A percentile compares a stretch with the other conserved stretches of the same genome.
phyloP scores from a whole-genome alignment of 2,888 invertebrate species.

The Macrophya annulata region DNA sequence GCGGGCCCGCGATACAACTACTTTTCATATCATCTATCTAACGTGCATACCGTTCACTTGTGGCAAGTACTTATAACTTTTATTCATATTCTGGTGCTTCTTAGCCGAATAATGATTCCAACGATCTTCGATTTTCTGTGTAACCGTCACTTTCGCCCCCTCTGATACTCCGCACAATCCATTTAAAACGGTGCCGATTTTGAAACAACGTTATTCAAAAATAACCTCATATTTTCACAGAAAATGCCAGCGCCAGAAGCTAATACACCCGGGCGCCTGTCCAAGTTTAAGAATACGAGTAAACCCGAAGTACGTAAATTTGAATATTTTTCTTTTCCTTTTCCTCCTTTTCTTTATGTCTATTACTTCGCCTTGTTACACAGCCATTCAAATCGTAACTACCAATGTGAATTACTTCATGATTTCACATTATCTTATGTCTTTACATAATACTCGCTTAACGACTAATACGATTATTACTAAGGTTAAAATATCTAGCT shows the following conservation, averaged over 20 bases:
- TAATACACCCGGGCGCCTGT: constrained; percentile 82
- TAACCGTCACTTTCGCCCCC: constrained; percentile 25
- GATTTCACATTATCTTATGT: neutral
- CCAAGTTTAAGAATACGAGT: constrained; percentile 90
- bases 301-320: constrained; percentile 86
- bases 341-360: constrained; percentile 33
- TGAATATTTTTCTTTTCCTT: constrained; percentile 52
- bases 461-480: too few relatives aligned
- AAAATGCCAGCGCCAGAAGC: constrained; percentile 84
- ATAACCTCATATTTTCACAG: constrained; percentile 55
- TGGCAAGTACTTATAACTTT: neutral
- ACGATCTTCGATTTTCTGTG: neutral
- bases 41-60: constrained; percentile 4
- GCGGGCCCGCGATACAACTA: constrained; percentile 9
- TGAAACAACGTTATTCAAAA: neutral
- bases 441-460: neutral
- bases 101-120: neutral
- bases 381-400: neutral
- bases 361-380: neutral
- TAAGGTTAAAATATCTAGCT: too few relatives aligned
- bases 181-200: neutral
- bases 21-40: neutral
- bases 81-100: neutral
- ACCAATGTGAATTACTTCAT: neutral
- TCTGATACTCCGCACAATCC: neutral